Evolutionary conservation across 1,140 invertebrate genomes (phyloP), one percentile per base, ranked within the genome.

Genomic region (Saccostrea echinata): DNA sequence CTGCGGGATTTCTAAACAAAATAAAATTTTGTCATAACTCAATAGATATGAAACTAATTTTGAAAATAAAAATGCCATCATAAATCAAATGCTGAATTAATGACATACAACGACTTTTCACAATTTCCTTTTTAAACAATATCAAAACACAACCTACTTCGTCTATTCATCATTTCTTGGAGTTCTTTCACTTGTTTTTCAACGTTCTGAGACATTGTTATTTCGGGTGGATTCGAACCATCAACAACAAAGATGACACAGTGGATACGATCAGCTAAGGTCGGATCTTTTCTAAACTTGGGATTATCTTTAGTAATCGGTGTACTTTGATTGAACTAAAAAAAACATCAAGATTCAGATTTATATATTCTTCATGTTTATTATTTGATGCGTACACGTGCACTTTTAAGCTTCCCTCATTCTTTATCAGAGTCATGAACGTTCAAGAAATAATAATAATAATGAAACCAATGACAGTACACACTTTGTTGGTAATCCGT

Each of bases 181-280:
- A 82, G 57, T 71, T 76, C 76, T 27, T 71, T 84, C 0, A 87
- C 43, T 84, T 87, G 81, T 84, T 71, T 82, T 43, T 84, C 35
- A 12, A 87, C 86, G n/a, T 87, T 82, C 35, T 87, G 81, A n/a
- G 86, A 71, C 82, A 84, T 84, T 13, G 57, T 85, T 35, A 35
- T 43, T 24, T 71, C 82, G 1, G 86, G 82, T 35, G 43, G 55
- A 16, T 76, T 87, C 16, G 68, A 84, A 11, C 84, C 71, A 43
- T 90, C 87, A 1, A 90, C 83, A 3, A 90, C 87, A 68, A 88
- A 83, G 4, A 81, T 83, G 18, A 90, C 85, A 68, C 87, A 88
- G 27, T 90, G 89, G 21, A 90, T 86, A 33, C 82, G 87, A 55
- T 87, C 89, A 8, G 82, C 51, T 4, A 88, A 21, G 27, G n/a